phyloP scores from a whole-genome alignment of 64 coral and sea anemone species.

The Stichodactyla helianthus region DNA sequence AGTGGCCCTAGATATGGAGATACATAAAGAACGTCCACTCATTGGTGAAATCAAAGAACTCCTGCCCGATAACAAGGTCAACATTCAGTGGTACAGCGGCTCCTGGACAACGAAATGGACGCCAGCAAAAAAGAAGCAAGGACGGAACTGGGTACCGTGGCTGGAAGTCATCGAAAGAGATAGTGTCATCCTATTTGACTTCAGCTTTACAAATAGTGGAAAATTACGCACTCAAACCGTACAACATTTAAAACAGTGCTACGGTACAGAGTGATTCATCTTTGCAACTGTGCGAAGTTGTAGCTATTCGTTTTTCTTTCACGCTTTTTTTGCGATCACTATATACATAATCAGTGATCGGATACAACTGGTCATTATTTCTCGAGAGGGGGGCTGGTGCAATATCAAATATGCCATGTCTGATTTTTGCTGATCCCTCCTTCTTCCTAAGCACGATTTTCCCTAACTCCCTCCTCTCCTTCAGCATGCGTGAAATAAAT shows the following conservation, averaged over 20 bases:
- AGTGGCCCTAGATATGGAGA: constrained; percentile 20
- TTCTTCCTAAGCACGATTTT: no score
- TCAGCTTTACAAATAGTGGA: constrained; percentile 17
- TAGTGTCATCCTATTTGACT: constrained; percentile 23
- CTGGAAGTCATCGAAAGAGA: constrained; percentile 10
- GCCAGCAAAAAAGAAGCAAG: constrained; percentile 4
- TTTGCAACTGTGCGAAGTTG: no score
- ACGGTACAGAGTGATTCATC: neutral
- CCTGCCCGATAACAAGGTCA: neutral
- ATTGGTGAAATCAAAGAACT: constrained; percentile 33
- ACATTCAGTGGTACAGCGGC: constrained; percentile 13
- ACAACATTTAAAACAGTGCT: neutral
- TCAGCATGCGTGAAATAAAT: no score
- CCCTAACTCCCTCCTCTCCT: no score
- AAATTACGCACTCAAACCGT: constrained; percentile 4
- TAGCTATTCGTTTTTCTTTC: no score
- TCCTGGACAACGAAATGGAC: constrained; percentile 25
- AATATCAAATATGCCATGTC: no score
- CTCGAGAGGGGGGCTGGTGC: no score
- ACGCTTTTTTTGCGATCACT: no score
- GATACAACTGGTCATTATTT: no score
- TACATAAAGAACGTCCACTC: constrained; percentile 21
- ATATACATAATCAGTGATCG: no score
- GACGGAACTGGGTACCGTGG: constrained; percentile 11
- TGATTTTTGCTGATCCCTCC: no score